Evolutionary conservation across 2,888 invertebrate species (phyloP), one percentile per base, ranked within the genome.

Genomic region (Automeris io): DNA sequence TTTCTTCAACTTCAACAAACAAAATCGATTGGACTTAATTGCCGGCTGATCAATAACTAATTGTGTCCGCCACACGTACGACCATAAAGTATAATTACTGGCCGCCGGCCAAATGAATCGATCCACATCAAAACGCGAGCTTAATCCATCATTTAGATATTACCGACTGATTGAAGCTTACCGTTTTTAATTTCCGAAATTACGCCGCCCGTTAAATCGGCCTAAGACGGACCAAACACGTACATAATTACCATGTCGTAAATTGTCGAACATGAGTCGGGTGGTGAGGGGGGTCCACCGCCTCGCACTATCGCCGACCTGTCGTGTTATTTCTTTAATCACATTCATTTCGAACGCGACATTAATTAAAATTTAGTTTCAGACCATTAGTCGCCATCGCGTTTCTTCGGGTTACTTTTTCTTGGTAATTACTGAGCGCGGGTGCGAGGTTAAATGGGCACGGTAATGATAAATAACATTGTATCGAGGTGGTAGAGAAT

Each of bases 281-380:
- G 68, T 63, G 61, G 55, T 55, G 54, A 53, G 55, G 49, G 55
- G 59, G 52, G 26, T 43, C 53, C 47, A 51, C 55, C 56, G 53
- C 60, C 60, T 59, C 60, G 62, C 68, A 69, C 67, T 62, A 62
- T 57, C 59, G 61, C 65, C 68, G 61, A 61, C 73, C 72, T 80
- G 79, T 80, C 82, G 82, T 74, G 79, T 85, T 83, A 80, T 74
- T 81, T 75, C 70, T 74, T 74, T 86, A 86, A 86, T 86, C 82
- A 86, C 81, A 83, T 81, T 79, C 78, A 82, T 82, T 85, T 66
- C 68, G 68, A 85, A 83, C 81, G 82, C 83, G 85, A 82, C 82
- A 86, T 81, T 87, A 87, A 87, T 87, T 87, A 87, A 87, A 87
- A 85, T 87, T 86, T 87, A 85, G 86, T 82, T 85, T 82, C 82